Evolutionary conservation across 1,140 invertebrate species (phyloP).

Genomic region (Drosophila varians): DNA sequence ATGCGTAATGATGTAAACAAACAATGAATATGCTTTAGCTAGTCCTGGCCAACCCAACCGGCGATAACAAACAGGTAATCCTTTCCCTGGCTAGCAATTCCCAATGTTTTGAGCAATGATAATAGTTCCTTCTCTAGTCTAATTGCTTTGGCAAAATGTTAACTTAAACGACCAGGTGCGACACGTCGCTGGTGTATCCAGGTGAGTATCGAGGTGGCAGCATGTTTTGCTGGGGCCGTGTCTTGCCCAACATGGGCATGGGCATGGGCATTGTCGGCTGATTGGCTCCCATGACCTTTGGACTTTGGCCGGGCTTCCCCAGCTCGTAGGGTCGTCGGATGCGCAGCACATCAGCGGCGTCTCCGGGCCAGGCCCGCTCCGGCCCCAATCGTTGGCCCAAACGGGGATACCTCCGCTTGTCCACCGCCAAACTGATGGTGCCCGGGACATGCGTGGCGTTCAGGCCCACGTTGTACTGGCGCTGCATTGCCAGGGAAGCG

Average conservation of each 20-base stretch:
- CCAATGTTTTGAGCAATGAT: slow-evolving; percentile 51
- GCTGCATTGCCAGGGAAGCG: slow-evolving; percentile 89
- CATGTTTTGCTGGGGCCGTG: slow-evolving; percentile 77
- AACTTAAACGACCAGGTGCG: slow-evolving; percentile 87
- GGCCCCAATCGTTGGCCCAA: slow-evolving; percentile 83
- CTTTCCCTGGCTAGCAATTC: slow-evolving; percentile 28
- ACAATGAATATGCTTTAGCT: neutral
- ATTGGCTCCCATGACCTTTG: slow-evolving; percentile 50
- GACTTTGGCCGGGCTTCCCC: slow-evolving; percentile 52
- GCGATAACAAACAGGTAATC: slow-evolving; percentile 35
- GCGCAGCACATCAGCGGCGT: slow-evolving; percentile 85
- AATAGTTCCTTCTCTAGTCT: slow-evolving; percentile 21
- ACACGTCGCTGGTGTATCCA: slow-evolving; percentile 88
- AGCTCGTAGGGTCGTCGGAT: slow-evolving; percentile 83
- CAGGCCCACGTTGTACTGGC: slow-evolving; percentile 89
- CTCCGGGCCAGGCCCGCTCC: slow-evolving; percentile 87
- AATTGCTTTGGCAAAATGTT: slow-evolving; percentile 54
- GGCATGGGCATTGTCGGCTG: slow-evolving; percentile 47
- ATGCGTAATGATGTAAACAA: neutral
- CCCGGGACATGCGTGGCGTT: slow-evolving; percentile 90
- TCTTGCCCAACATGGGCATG: slow-evolving; percentile 58
- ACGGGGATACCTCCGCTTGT: slow-evolving; percentile 85
- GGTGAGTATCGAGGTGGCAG: slow-evolving; percentile 87
- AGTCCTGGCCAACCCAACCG: slow-evolving; percentile 15
- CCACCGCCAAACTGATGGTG: slow-evolving; percentile 91